Evolutionary conservation across 2,797 vertebrate genomes (phyloP).

Genomic region (Serranus cabrilla): DNA sequence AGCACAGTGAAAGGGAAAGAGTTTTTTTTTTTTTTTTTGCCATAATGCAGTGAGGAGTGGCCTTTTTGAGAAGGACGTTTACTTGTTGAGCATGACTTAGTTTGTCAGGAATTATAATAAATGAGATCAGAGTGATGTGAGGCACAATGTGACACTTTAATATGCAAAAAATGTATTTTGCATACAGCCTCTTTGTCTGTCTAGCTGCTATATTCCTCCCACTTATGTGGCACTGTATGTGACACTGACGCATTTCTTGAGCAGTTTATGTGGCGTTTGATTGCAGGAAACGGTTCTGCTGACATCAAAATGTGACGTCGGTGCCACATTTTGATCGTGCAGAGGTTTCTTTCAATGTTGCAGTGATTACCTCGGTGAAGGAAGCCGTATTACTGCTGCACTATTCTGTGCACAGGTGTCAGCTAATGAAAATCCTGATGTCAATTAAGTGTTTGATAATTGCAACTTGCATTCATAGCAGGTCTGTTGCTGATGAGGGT

Average conservation of each 20-base stretch:
- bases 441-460: constrained; percentile 28
- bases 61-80: constrained; percentile 15
- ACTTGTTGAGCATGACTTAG: constrained; percentile 29
- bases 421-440: constrained; percentile 23
- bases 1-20: background rate
- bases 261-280: background rate
- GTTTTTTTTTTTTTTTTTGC: background rate
- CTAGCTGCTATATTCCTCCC: background rate
- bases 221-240: background rate
- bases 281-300: background rate
- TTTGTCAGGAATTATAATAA: background rate
- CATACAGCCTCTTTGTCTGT: background rate
- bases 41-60: background rate
- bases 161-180: background rate
- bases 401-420: constrained; percentile 27
- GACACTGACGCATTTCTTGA: background rate
- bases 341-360: constrained; percentile 13
- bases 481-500: constrained; percentile 1
- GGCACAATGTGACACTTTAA: background rate
- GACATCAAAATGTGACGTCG: background rate
- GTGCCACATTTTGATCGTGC: background rate
- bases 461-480: background rate
- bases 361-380: constrained; percentile 3
- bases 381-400: background rate
- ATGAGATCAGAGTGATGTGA: background rate